Evolutionary conservation across 2,797 vertebrate genomes (phyloP).

Genomic region (Sus cebifrons): DNA sequence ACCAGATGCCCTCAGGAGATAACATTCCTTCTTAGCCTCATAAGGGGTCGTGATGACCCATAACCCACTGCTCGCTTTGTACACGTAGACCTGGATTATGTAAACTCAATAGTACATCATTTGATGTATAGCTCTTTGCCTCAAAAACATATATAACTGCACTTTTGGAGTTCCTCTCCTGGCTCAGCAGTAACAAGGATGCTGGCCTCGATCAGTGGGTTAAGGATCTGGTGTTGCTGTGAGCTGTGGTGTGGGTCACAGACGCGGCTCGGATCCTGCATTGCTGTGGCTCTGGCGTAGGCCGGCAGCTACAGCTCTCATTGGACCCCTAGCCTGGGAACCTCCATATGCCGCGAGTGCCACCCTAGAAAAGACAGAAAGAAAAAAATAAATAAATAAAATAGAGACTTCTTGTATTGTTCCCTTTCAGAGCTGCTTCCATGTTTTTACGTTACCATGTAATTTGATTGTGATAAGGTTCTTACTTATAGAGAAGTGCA

Average conservation of each 20-base stretch:
- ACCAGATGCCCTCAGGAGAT: neutral
- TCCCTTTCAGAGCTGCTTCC: constrained; percentile 14
- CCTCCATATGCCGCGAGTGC: too few species aligned
- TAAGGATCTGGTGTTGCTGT: too few species aligned
- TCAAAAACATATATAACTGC: neutral
- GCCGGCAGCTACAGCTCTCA: too few species aligned
- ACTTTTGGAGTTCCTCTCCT: neutral
- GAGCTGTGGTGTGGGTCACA: too few species aligned
- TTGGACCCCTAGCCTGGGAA: too few species aligned
- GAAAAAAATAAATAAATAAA: neutral
- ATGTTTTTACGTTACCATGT: neutral
- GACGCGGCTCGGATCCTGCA: too few species aligned
- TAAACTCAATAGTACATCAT: neutral
- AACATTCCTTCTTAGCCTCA: neutral
- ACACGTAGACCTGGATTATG: neutral
- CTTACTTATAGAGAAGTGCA: neutral
- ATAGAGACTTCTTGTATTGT: neutral
- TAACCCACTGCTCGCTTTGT: neutral
- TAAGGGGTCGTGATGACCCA: neutral
- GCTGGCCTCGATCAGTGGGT: too few species aligned
- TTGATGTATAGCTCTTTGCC: neutral
- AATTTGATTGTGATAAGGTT: neutral
- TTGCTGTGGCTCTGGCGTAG: too few species aligned
- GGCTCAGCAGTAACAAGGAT: too few species aligned
- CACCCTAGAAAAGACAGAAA: neutral